Conservation (phyloP, 35 echinoderm and acorn worm genomes). For the Eucidaris tribuloides region DNA sequence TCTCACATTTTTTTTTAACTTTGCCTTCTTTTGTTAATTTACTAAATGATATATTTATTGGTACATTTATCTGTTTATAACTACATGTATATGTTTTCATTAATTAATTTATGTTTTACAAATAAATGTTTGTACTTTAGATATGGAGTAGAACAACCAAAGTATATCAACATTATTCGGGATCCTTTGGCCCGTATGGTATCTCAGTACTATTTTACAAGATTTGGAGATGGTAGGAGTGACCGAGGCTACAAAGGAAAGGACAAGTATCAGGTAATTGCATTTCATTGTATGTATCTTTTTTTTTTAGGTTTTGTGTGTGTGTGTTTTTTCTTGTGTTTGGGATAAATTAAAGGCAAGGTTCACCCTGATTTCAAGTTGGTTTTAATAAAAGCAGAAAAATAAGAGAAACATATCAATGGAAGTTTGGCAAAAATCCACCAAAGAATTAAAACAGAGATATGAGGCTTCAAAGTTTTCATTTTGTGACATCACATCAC, state of each 20-base stretch:
- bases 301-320: no score
- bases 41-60: neutral
- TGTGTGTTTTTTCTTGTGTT: no score
- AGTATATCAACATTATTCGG: constrained; percentile 88
- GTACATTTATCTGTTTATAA: neutral
- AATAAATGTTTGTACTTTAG: neutral
- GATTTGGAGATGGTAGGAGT: constrained; percentile 68
- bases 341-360: no score
- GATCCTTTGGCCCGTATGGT: constrained; percentile 65
- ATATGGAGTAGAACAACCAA: constrained; percentile 8
- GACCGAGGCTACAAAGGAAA: constrained; percentile 27
- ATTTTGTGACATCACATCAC: no score
- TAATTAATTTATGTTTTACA: neutral
- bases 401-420: no score
- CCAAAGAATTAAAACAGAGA: no score
- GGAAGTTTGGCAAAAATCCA: no score
- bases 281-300: no score
- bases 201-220: constrained; percentile 76
- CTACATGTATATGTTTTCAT: neutral
- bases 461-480: no score
- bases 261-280: constrained; percentile 28
- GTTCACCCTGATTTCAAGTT: no score
- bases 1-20: neutral
- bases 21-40: neutral
- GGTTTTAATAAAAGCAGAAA: no score